These are phyloP conservation scores for Teleogryllus occipitalis DNA, from an alignment of 1,140 invertebrate genomes.

Conservation along the genomic window DNA sequence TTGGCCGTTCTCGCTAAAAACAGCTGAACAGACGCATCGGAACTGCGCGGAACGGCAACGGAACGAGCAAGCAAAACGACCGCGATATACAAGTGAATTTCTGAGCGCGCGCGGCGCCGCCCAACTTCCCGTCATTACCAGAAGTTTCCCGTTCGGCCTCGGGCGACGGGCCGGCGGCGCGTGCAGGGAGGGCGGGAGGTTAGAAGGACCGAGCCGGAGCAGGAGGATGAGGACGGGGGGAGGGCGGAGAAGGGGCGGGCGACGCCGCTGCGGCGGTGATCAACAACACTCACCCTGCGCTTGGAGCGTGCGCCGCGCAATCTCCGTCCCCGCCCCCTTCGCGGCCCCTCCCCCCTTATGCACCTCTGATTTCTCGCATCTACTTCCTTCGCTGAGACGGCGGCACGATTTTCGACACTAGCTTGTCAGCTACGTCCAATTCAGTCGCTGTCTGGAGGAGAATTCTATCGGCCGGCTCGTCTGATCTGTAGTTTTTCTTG, in stretches of 20 bases:
- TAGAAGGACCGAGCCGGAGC: background rate
- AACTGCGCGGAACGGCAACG: background rate
- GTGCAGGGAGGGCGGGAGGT: background rate
- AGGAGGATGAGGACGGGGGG: background rate
- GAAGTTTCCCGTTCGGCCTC: background rate
- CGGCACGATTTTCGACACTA: no score
- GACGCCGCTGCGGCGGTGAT: background rate
- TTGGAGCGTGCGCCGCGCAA: background rate
- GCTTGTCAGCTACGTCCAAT: no score
- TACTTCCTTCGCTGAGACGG: no score
- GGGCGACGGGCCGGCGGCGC: no score
- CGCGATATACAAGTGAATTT: constrained; percentile 1
- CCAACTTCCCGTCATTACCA: background rate
- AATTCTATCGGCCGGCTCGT: no score
- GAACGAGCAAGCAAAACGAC: background rate
- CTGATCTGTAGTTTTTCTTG: no score
- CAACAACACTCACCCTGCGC: background rate
- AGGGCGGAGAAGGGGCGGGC: background rate
- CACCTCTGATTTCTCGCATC: no score
- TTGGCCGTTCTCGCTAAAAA: no score
- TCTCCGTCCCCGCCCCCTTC: background rate
- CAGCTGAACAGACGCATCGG: no score
- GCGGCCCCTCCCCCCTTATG: no score
- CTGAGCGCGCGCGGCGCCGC: background rate
- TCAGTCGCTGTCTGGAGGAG: no score